These are phyloP conservation scores for Yponomeuta evonymella DNA, from an alignment of 2,888 invertebrate species.

Conservation along the genomic window DNA sequence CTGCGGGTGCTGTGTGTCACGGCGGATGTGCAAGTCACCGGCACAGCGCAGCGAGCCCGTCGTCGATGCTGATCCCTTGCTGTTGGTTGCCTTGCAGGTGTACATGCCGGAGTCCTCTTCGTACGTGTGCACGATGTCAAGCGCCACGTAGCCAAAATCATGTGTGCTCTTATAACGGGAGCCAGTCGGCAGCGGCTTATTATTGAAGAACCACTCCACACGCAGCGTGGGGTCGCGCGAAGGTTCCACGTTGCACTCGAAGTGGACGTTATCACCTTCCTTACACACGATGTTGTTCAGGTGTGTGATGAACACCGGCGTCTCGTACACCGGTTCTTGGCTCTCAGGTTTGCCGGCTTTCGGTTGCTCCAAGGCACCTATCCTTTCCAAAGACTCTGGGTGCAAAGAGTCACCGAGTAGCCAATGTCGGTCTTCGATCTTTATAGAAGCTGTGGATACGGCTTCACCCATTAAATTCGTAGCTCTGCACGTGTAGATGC, in stretches of 20 bases:
- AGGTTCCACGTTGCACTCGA: conserved; percentile 94
- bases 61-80: conserved; percentile 91
- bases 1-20: conserved; percentile 96
- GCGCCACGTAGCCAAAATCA: conserved; percentile 96
- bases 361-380: conserved; percentile 90
- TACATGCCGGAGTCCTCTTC: conserved; percentile 95
- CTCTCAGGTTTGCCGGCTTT: conserved; percentile 79
- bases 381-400: conserved; percentile 91
- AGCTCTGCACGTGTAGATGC: conserved; percentile 96
- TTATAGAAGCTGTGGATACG: conserved; percentile 92
- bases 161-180: conserved; percentile 94
- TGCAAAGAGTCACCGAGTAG: conserved; percentile 90
- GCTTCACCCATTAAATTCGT: conserved; percentile 96
- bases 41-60: conserved; percentile 92
- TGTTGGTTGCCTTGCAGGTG: conserved; percentile 92
- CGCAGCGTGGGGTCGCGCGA: conserved; percentile 92
- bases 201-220: conserved; percentile 97
- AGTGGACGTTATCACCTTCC: conserved; percentile 92
- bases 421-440: conserved; percentile 93
- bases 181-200: conserved; percentile 90
- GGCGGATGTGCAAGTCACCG: conserved; percentile 85
- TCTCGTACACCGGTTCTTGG: conserved; percentile 87
- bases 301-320: conserved; percentile 92
- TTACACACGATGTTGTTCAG: conserved; percentile 92
- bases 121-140: conserved; percentile 91